These are phyloP conservation scores for Notolepis coatsorum DNA, from an alignment of 2,797 vertebrate species.

Conservation along the genomic window DNA sequence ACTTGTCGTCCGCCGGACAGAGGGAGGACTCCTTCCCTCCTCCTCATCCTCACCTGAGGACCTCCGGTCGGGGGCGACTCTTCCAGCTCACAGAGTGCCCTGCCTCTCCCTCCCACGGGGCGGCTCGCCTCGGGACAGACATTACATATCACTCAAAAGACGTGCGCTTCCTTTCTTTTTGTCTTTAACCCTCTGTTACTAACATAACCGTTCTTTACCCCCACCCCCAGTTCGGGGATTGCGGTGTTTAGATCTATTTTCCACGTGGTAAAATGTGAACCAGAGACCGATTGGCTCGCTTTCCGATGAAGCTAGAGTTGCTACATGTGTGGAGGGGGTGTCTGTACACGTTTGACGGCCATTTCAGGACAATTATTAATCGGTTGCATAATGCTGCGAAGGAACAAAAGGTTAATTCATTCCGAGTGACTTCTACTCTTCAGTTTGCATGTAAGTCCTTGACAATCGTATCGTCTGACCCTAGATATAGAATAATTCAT, in stretches of 20 bases:
- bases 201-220: constrained; percentile 37
- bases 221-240: constrained; percentile 50
- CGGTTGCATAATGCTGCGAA: neutral
- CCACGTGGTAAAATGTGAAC: constrained; percentile 44
- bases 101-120: constrained; percentile 46
- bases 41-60: constrained; percentile 60
- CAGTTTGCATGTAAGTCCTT: constrained; percentile 29
- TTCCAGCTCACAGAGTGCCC: constrained; percentile 54
- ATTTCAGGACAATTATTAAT: constrained; percentile 13
- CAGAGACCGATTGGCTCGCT: constrained; percentile 66
- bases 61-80: constrained; percentile 65
- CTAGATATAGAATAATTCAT: constrained; percentile 13
- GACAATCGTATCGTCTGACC: constrained; percentile 51
- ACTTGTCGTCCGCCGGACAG: constrained; percentile 50
- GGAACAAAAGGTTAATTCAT: constrained; percentile 25
- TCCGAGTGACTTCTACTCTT: constrained; percentile 10
- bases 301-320: constrained; percentile 53
- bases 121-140: constrained; percentile 32
- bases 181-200: constrained; percentile 45
- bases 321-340: constrained; percentile 19
- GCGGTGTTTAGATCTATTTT: constrained; percentile 64
- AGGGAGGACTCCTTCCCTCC: constrained; percentile 44
- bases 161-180: constrained; percentile 41
- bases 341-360: neutral
- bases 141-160: constrained; percentile 47